phyloP scores from a whole-genome alignment of 2,888 invertebrate species.

The Helicoverpa assulta region DNA sequence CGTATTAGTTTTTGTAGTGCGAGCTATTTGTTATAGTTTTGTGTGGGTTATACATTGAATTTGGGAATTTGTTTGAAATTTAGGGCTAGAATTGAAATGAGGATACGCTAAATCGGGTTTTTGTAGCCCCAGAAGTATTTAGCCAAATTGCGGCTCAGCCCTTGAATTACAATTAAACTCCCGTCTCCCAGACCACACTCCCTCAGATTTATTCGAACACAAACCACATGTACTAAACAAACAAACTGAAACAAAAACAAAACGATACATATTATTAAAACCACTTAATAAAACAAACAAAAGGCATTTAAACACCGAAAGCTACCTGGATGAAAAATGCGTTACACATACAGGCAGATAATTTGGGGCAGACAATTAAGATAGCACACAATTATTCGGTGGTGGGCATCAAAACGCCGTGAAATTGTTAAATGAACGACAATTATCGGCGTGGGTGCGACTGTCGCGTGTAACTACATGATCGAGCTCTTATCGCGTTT shows the following conservation, averaged over 20 bases:
- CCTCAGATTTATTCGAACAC: conserved; percentile 10
- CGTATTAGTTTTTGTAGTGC: conserved; percentile 56
- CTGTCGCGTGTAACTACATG: conserved; percentile 75
- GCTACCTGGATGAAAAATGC: conserved; percentile 31
- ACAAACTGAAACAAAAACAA: conserved; percentile 6
- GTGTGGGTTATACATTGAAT: conserved; percentile 19
- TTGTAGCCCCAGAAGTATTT: neutral
- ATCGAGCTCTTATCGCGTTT: conserved; percentile 79
- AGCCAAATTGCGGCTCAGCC: neutral
- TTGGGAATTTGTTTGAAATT: conserved; percentile 10
- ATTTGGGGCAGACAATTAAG: conserved; percentile 55
- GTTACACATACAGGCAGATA: conserved; percentile 36
- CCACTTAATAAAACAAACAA: conserved; percentile 10
- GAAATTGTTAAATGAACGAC: conserved; percentile 85
- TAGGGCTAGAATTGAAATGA: neutral
- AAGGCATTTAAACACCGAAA: conserved; percentile 12
- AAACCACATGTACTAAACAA: conserved; percentile 25
- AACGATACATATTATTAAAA: conserved; percentile 4
- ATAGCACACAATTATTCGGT: conserved; percentile 60
- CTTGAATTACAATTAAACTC: neutral
- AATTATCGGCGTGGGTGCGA: conserved; percentile 79
- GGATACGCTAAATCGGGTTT: neutral
- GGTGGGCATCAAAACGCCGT: conserved; percentile 70
- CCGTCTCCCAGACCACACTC: neutral
- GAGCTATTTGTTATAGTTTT: conserved; percentile 43